Conservation (phyloP, 2,113 vertebrate species). For the Microcebus jonahi region DNA sequence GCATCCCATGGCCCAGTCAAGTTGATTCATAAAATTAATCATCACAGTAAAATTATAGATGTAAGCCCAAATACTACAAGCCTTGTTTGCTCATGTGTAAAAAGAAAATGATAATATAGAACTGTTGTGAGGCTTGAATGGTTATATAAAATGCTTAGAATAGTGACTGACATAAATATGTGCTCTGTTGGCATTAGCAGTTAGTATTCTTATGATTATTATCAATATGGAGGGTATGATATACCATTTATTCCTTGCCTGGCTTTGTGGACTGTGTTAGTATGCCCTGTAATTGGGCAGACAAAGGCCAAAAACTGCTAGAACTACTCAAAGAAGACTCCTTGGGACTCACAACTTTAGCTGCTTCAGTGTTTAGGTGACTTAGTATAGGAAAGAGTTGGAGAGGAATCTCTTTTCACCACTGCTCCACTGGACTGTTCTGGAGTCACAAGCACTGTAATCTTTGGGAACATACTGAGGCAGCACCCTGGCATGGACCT, state of each 20-base stretch:
- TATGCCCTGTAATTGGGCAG: not conserved
- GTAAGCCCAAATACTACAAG: not conserved
- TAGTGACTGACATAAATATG: not conserved
- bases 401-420: not conserved
- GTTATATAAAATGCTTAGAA: not conserved
- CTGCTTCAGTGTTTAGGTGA: not conserved
- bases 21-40: not conserved
- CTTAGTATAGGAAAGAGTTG: not conserved
- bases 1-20: not conserved
- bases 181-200: not conserved
- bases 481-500: not conserved
- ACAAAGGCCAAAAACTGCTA: not conserved
- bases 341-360: not conserved
- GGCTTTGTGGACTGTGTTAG: not conserved
- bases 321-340: not conserved
- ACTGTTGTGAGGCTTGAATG: not conserved
- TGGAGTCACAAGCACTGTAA: not conserved
- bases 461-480: not conserved
- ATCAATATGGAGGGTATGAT: not conserved
- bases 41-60: not conserved
- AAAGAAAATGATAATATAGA: not conserved
- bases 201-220: not conserved
- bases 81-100: not conserved
- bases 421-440: not conserved
- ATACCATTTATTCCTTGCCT: not conserved